Evolutionary conservation across 2,797 vertebrate genomes (phyloP).

Genomic region (Squalus acanthias): DNA sequence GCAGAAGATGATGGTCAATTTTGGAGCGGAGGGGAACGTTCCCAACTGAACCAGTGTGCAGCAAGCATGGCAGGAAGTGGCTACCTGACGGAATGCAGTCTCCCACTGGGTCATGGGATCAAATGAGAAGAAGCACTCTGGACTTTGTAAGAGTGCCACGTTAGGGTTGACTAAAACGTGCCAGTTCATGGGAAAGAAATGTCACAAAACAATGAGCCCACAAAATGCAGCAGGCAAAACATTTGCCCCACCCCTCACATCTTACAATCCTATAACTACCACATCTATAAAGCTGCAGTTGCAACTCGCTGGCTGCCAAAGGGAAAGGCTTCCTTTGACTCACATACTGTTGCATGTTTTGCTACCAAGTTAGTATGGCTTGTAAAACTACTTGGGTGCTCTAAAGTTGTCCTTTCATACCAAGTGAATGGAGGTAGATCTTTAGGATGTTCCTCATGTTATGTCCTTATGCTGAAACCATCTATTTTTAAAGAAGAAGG

Average conservation of each 20-base stretch:
- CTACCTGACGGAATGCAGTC: neutral
- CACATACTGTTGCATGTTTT: neutral
- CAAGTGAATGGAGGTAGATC: neutral
- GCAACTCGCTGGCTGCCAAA: neutral
- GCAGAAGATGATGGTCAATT: neutral
- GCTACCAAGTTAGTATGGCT: neutral
- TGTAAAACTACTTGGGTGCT: neutral
- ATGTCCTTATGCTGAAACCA: neutral
- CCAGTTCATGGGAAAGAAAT: too few relatives aligned
- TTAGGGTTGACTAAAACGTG: too few relatives aligned
- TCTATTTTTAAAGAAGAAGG: neutral
- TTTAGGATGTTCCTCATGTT: neutral
- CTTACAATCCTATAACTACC: neutral
- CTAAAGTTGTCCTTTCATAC: neutral
- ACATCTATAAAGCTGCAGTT: neutral
- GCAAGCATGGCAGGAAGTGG: neutral
- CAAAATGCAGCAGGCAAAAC: too few relatives aligned
- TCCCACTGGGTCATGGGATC: neutral
- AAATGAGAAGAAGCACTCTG: neutral
- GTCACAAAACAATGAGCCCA: too few relatives aligned
- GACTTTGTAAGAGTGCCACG: too few relatives aligned
- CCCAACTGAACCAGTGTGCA: too few relatives aligned
- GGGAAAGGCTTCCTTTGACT: neutral
- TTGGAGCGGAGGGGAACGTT: neutral
- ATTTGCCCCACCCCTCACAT: neutral